These are phyloP conservation scores for Bombyx mandarina DNA, from an alignment of 1,140 invertebrate genomes.

Conservation along the genomic window DNA sequence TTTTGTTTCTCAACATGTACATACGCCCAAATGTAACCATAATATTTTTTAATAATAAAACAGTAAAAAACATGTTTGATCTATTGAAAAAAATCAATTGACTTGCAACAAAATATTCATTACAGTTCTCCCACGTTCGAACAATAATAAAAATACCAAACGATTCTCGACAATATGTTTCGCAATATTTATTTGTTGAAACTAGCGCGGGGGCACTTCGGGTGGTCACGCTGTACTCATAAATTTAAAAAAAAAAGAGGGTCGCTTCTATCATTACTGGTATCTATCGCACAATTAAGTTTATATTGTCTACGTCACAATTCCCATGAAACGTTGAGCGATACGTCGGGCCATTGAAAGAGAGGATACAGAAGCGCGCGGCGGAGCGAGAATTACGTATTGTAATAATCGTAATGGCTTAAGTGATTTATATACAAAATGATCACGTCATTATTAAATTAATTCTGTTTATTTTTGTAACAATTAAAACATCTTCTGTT, in stretches of 20 bases:
- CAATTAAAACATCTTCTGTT: too few species aligned
- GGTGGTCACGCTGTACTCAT: constrained; percentile 47
- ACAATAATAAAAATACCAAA: constrained; percentile 41
- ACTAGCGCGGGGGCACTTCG: constrained; percentile 48
- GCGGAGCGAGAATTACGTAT: too few species aligned
- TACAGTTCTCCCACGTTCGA: constrained; percentile 41
- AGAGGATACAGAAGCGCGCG: constrained; percentile 11
- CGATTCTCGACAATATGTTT: constrained; percentile 49
- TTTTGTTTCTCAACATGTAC: too few species aligned
- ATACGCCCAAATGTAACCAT: too few species aligned
- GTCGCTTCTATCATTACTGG: constrained; percentile 44
- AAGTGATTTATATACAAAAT: too few species aligned
- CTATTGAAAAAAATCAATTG: too few species aligned
- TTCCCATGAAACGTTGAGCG: constrained; percentile 65
- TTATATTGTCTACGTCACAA: constrained; percentile 48
- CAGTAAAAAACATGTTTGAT: too few species aligned
- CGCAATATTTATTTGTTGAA: constrained; percentile 55
- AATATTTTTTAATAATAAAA: too few species aligned
- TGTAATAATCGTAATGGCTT: too few species aligned
- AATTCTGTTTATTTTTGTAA: too few species aligned
- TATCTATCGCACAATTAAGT: constrained; percentile 66
- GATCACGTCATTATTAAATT: too few species aligned
- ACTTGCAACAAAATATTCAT: too few species aligned
- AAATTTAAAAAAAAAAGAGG: constrained; percentile 43
- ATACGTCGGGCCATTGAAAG: constrained; percentile 19